Base-by-base conservation (phyloP, 2,113 vertebrate species). In the Poicephalus gulielmi region DNA sequence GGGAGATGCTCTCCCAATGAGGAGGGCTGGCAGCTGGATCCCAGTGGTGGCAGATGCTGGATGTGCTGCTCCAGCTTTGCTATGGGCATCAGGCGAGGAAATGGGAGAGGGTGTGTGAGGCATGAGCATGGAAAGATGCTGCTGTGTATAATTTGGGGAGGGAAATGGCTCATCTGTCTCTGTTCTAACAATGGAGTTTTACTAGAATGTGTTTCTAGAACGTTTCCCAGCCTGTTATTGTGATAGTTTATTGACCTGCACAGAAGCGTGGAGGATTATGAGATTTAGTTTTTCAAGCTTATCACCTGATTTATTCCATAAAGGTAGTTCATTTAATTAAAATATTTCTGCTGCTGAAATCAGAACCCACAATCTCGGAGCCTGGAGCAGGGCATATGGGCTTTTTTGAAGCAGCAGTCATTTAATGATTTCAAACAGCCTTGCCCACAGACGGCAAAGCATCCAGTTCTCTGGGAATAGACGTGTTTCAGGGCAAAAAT, bases 291-390 rank as follows among this genome's bases (percentile, higher is more conserved):
- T 94, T 90, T 94, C 92, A 90, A 88, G 76, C 83, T 97, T 90
- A 93, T 93, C 84, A 20, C 78, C 94, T 94, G 83, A 92, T 96
- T 90, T 90, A 88, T 95, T 90, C 76, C 69, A 50, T 90, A 90
- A 88, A 92, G 92, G 76, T 93, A 86, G 91, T 70, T 94, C 76
- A 73, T 92, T 94, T 97, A 94, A 93, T 97, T 95, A 94, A 92
- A 97, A 91, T 78, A 86, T 86, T 93, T 81, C 83, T 81, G 73
- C 59, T 6, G 33, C 80, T 84, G 80, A 39, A 74, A 78, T 93
- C 35, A 4, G 68, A 60, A 35, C 73, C 88, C 59, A 17, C 23
- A 17, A 59, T 89, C 71, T 46, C 33, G 83, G 62, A 70, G 83
- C 71, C 60, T 50, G 64, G 49, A 81, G 30, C 6, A 0, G 63